Base-by-base conservation (phyloP, 1,140 invertebrate species). In the Leucophenga varia region DNA sequence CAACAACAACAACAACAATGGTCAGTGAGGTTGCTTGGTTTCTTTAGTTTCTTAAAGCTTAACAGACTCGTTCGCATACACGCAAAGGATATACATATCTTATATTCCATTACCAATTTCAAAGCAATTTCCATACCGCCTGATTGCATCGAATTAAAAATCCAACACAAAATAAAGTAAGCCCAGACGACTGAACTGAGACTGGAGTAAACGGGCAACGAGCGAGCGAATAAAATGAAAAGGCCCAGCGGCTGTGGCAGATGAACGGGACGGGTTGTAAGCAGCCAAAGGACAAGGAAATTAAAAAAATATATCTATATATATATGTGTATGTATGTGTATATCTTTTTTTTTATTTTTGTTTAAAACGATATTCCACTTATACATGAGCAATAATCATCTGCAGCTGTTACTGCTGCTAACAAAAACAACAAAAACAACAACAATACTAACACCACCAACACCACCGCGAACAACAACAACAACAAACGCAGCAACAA, bases 61-160 rank as follows among this genome's bases (percentile, higher is more conserved):
- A n/a, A n/a, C 31, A 34, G 31, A 34, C 31, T n/a, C n/a, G n/a
- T n/a, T n/a, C n/a, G 31, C 31, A 34, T n/a, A 34, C 31, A 14
- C 31, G 13, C 31, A 34, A 8, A n/a, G 6, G 6, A 9, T 34
- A 49, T 52, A 55, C 52, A 52, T 50, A 45, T 56, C 49, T 59
- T 43, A 58, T 56, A 58, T 53, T 56, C 54, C 54, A 59, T 57
- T 57, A 54, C 50, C 50, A 59, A 59, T 59, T 57, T 57, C 44
- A 50, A 59, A 57, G 56, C 47, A 59, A 59, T 59, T 56, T 59
- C 56, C 56, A 59, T 59, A 59, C 54, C 44, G 51, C 51, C 52
- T 59, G 50, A 59, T 59, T 59, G 54, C 41, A 57, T 59, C 47
- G 43, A 57, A 57, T 54, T 59, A 59, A 59, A 59, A 56, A 57